phyloP scores from a whole-genome alignment of 1,140 invertebrate species.

The Vanessa tameamea region DNA sequence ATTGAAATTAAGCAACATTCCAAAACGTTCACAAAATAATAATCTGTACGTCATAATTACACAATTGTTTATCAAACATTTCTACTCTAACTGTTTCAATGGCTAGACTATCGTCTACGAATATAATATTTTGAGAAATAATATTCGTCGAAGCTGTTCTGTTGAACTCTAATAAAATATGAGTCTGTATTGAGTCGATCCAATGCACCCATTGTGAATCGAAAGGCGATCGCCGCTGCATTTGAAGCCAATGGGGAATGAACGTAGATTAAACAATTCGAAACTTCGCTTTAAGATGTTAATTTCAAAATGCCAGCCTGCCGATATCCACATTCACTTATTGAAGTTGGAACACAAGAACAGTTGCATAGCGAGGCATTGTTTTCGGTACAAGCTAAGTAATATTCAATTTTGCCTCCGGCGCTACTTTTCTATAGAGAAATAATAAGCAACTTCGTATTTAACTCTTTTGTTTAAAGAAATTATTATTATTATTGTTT shows the following conservation, averaged over 20 bases:
- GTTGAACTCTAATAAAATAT: conserved; percentile 41
- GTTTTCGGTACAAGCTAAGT: conserved; percentile 16
- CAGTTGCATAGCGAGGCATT: conserved; percentile 29
- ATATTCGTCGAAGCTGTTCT: conserved; percentile 10
- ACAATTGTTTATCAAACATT: neutral
- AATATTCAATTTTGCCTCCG: conserved; percentile 18
- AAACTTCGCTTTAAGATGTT: conserved; percentile 61
- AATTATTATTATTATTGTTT: neutral
- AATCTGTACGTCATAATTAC: neutral
- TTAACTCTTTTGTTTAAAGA: conserved; percentile 1
- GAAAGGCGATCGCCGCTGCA: conserved; percentile 51
- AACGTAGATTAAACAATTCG: conserved; percentile 70
- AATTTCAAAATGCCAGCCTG: conserved; percentile 50
- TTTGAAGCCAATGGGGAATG: conserved; percentile 70
- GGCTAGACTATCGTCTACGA: conserved; percentile 5
- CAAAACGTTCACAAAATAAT: neutral
- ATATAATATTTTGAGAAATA: conserved; percentile 10
- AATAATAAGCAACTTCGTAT: neutral
- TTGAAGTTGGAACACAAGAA: conserved; percentile 36
- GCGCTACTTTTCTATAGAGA: conserved; percentile 1
- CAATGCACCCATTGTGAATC: conserved; percentile 64
- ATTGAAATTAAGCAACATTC: conserved; percentile 26
- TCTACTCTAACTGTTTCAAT: neutral
- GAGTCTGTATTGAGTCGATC: conserved; percentile 46
- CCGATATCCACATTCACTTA: conserved; percentile 40